These are phyloP conservation scores for Apodemia duryi DNA, from an alignment of 2,888 invertebrate species.

Conservation along the genomic window DNA sequence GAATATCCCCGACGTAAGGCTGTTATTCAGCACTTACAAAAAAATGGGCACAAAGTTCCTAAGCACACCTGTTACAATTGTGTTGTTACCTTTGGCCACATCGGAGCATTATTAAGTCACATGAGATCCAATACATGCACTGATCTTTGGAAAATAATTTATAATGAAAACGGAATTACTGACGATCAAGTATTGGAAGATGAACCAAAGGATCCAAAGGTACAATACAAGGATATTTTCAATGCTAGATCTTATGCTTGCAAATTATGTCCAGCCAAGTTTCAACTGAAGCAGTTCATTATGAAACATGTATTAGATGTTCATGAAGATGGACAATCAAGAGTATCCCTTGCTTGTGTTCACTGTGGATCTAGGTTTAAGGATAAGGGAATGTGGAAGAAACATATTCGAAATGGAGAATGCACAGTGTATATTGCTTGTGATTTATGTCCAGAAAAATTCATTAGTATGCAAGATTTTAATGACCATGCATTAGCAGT, in stretches of 20 bases:
- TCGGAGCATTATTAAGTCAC: constrained; percentile 72
- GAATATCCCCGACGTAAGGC: constrained; percentile 73
- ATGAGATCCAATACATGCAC: constrained; percentile 74
- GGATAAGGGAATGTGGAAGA: constrained; percentile 65
- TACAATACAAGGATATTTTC: constrained; percentile 71
- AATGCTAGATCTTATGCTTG: constrained; percentile 74
- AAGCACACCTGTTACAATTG: constrained; percentile 82
- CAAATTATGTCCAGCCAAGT: constrained; percentile 72
- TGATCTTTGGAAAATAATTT: constrained; percentile 72
- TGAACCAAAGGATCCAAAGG: constrained; percentile 58
- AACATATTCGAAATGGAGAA: constrained; percentile 74
- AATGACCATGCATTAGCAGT: constrained; percentile 67
- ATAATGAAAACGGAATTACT: constrained; percentile 69
- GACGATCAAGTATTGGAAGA: constrained; percentile 68
- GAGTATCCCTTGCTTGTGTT: constrained; percentile 60
- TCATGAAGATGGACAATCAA: constrained; percentile 71
- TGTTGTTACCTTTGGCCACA: constrained; percentile 77
- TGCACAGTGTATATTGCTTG: constrained; percentile 80
- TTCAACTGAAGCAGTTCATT: constrained; percentile 73
- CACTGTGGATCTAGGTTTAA: constrained; percentile 69
- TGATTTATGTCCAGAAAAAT: constrained; percentile 68
- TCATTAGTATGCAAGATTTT: constrained; percentile 67
- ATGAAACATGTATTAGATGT: constrained; percentile 74
- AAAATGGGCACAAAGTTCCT: constrained; percentile 78
- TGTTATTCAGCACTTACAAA: constrained; percentile 75